phyloP scores from a whole-genome alignment of 2,888 invertebrate species.

The Drosophila histrio region DNA sequence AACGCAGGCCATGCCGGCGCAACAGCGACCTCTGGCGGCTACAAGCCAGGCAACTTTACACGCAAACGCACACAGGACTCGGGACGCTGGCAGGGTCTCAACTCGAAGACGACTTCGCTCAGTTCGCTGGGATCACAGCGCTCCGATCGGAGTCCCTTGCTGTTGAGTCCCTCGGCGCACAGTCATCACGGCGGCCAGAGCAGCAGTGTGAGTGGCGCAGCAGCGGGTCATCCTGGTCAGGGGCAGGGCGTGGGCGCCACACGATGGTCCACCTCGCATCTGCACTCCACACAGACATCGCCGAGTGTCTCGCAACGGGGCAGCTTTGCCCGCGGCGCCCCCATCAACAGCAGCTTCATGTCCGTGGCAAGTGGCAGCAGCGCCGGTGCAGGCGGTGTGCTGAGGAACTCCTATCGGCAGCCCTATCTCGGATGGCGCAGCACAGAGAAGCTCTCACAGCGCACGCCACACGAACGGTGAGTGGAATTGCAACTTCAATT shows the following conservation, averaged over 20 bases:
- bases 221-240: constrained; percentile 37
- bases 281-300: constrained; percentile 90
- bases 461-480: constrained; percentile 93
- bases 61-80: constrained; percentile 90
- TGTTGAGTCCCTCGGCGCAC: constrained; percentile 84
- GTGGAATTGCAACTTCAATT: not conserved
- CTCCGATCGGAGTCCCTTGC: constrained; percentile 84
- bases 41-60: constrained; percentile 91
- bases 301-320: constrained; percentile 90
- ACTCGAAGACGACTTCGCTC: constrained; percentile 94
- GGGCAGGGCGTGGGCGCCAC: constrained; percentile 70
- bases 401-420: constrained; percentile 89
- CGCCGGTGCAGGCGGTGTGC: constrained; percentile 80
- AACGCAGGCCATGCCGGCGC: constrained; percentile 5
- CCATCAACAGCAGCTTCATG: constrained; percentile 84
- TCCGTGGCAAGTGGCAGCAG: constrained; percentile 88
- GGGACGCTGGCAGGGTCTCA: constrained; percentile 88
- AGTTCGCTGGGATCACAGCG: constrained; percentile 88
- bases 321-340: constrained; percentile 87
- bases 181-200: constrained; percentile 84
- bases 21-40: constrained; percentile 50
- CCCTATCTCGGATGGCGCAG: constrained; percentile 96
- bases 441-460: constrained; percentile 91
- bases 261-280: constrained; percentile 90
- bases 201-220: constrained; percentile 31